phyloP scores from a whole-genome alignment of 2,797 vertebrate genomes.

The Adelosebastes latens region DNA sequence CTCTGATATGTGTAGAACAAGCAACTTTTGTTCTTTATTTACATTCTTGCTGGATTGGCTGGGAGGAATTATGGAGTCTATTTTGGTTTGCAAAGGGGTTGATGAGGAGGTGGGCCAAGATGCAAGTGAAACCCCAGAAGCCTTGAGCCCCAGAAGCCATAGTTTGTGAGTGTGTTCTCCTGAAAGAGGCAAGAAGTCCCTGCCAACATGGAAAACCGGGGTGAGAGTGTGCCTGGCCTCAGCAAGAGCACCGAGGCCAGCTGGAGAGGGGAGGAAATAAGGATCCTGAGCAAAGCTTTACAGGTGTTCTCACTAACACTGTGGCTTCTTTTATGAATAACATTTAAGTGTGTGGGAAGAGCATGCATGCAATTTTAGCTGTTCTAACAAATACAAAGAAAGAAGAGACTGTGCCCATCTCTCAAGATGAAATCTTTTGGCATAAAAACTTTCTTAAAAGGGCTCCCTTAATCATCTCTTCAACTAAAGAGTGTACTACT shows the following conservation, averaged over 20 bases:
- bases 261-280: constrained; percentile 44
- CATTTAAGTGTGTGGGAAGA: constrained; percentile 10
- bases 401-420: not conserved
- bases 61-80: constrained; percentile 77
- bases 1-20: constrained; percentile 74
- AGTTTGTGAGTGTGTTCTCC: constrained; percentile 62
- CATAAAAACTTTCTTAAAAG: constrained; percentile 7
- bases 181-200: constrained; percentile 60
- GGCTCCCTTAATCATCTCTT: constrained; percentile 4
- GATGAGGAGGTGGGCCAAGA: constrained; percentile 78
- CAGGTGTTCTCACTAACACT: constrained; percentile 42
- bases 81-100: constrained; percentile 74
- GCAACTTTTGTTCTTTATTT: constrained; percentile 81
- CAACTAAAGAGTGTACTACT: constrained; percentile 1
- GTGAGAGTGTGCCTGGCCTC: constrained; percentile 51
- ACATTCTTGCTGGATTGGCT: constrained; percentile 76
- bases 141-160: constrained; percentile 55
- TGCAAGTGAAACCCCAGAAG: constrained; percentile 74
- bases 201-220: constrained; percentile 57
- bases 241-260: constrained; percentile 42
- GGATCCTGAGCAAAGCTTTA: constrained; percentile 41
- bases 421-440: constrained; percentile 27
- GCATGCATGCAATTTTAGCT: constrained; percentile 1
- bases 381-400: constrained; percentile 9
- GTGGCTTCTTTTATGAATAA: constrained; percentile 19